Evolutionary conservation across 30 jellyfish, hydroid and myxozoan species (phyloP), one percentile per base, ranked within the genome.

Genomic region (Aurelia sp.): DNA sequence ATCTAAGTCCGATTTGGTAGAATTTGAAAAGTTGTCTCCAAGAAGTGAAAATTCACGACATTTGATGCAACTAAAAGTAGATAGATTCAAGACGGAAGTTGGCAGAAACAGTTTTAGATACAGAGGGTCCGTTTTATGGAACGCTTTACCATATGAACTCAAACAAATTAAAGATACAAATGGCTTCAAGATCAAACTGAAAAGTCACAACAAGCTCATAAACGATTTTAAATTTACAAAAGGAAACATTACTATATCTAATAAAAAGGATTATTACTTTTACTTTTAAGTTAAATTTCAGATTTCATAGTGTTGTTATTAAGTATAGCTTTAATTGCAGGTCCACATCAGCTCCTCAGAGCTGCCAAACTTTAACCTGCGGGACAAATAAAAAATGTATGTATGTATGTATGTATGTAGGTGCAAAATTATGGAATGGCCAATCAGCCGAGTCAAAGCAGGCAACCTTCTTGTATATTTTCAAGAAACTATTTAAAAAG

Each of bases 301-400:
- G 74, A 50, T 51, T 47, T 74, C 57, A 2, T 50, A 27, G 33
- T 27, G 2, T 27, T 27, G 33, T 27, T 27, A 27, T 27, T 27
- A 27, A 10, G 35, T 58, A 23, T 22, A 11, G 35, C 13, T 4
- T 48, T 11, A 71, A 18, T 1, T 71, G 82, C 82, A 71, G 68
- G 82, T 71, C 44, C 82, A 71, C 21, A 71, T 71, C 82, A 71
- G 82, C 82, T 71, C 82, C 82, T 50, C 47, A 15, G 82, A 71
- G 82, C 82, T 52, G 68, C 82, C 82, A 40, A 71, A 41, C 82
- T 18, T 47, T 71, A 71, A 71, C 67, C 82, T 71, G 82, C 74
- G 1, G 66, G 8, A 69, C 80, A 69, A 69, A 69, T 69, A 69
- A 69, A 69, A 69, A 69, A 22, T 69, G 60, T 69, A 69, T 69